Evolutionary conservation across 2,797 vertebrate species (phyloP), one percentile per base, ranked within the genome.

Genomic region (Selene dorsalis): DNA sequence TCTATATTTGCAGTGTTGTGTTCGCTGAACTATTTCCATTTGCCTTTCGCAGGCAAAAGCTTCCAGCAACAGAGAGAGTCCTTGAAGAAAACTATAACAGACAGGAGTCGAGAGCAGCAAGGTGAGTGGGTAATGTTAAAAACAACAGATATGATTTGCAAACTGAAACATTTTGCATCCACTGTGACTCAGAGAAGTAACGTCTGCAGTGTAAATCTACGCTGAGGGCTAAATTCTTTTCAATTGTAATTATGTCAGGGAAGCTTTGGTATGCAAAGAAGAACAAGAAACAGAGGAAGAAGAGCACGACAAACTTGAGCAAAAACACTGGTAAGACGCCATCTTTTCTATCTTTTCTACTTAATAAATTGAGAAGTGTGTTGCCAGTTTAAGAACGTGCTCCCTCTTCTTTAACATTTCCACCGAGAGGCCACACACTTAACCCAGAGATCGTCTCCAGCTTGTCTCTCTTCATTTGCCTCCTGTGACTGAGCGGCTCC

Each of bases 21-120:
- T 16, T 13, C 12, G 16, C n/a, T 77, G 45, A 72, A 45, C 30
- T 66, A 24, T 71, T 52, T 65, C 11, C 55, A 13, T 72, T 53
- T 32, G n/a, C 52, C 12, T 45, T 65, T 65, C 24, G 57, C 84
- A 99, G 98, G 98, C 63, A 99, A 98, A 93, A 96, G 94, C 83
- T 99, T 99, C 92, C 98, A 99, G 90, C 98, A 99, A 59, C 98
- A 99, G 92, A 96, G 98, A 89, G 98, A 99, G 93, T 96, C 97
- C 82, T 96, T 99, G 95, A 99, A 98, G 87, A 97, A 96, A 95
- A 97, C 96, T 4, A 94, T 97, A 91, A 96, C 96, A 75, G 97
- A 99, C 89, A 97, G 95, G 80, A 96, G 95, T 75, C 96, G 95
- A 72, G 97, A 95, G 57, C 93, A 93, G 12, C 93, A 94, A 88